A percentile compares a stretch with the other conserved stretches of the same genome.
Evolutionary conservation across 1,140 invertebrate species (phyloP).

Genomic region (Homalodisca vitripennis): DNA sequence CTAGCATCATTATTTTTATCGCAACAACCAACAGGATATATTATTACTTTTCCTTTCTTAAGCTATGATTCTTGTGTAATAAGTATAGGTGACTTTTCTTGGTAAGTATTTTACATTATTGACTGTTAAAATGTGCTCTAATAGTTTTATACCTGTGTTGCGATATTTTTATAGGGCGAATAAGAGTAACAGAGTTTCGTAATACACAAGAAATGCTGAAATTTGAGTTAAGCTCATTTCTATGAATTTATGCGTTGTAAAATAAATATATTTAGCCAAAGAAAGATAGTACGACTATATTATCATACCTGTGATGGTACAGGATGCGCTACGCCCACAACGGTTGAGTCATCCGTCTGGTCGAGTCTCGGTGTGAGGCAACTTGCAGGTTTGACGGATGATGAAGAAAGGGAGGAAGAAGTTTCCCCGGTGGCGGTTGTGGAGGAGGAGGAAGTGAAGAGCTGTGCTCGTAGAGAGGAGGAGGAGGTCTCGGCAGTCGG

Average conservation of each 20-base stretch:
- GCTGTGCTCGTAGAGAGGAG: conserved; percentile 28
- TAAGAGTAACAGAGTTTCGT: neutral
- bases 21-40: too few relatives aligned
- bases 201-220: neutral
- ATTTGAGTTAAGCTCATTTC: too few relatives aligned
- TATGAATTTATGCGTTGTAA: too few relatives aligned
- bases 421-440: conserved; percentile 28
- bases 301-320: conserved; percentile 58
- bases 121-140: too few relatives aligned
- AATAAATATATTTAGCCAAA: too few relatives aligned
- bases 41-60: too few relatives aligned
- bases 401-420: conserved; percentile 46
- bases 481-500: neutral
- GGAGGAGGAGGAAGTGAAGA: conserved; percentile 21
- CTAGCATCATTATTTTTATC: too few relatives aligned
- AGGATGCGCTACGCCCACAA: conserved; percentile 60
- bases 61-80: too few relatives aligned
- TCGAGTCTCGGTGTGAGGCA: conserved; percentile 39
- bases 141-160: too few relatives aligned
- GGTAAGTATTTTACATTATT: too few relatives aligned
- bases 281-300: conserved; percentile 43
- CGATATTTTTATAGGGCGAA: too few relatives aligned
- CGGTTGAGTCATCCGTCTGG: conserved; percentile 53
- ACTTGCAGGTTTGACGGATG: conserved; percentile 43
- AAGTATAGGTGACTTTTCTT: too few relatives aligned